Percentiles rank a stretch among this genome's conserved stretches.
Evolutionary conservation across 2,113 vertebrate genomes (phyloP).

Genomic region (Corythoichthys haematopterus): DNA sequence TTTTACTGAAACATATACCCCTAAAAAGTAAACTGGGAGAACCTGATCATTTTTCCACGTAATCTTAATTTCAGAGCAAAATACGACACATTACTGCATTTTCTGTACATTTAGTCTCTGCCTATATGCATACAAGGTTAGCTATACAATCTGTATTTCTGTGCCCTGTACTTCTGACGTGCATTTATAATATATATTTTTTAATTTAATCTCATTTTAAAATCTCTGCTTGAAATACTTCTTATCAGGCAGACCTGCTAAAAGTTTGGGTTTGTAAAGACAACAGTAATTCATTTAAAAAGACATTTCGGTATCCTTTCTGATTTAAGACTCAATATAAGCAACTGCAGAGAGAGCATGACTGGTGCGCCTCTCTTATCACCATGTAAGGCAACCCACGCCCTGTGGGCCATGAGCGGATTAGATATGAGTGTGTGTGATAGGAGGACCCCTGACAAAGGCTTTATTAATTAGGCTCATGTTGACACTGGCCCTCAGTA

Average conservation of each 20-base stretch:
- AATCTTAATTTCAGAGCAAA: no score
- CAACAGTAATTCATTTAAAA: not conserved
- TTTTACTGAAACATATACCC: no score
- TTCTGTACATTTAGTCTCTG: no score
- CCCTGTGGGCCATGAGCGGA: conserved; percentile 53
- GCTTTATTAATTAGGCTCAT: conserved; percentile 44
- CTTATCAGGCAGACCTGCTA: conserved; percentile 4
- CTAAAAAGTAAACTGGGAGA: no score
- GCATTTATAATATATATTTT: no score
- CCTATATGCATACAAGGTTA: no score
- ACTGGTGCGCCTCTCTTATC: conserved; percentile 44
- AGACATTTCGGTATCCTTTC: not conserved
- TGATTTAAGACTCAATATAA: conserved; percentile 28
- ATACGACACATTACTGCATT: no score
- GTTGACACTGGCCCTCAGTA: conserved; percentile 16
- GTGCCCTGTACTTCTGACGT: no score
- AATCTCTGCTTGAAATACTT: no score
- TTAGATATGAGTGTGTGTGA: conserved; percentile 47
- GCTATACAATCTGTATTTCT: no score
- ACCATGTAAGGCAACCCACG: conserved; percentile 51
- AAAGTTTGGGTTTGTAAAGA: not conserved
- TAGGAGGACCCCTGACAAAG: conserved; percentile 38
- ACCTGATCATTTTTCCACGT: no score
- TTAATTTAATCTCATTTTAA: no score
- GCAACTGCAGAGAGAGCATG: conserved; percentile 33